These are phyloP conservation scores for Jordanella pulchra DNA, from an alignment of 2,797 vertebrate species.

Conservation along the genomic window DNA sequence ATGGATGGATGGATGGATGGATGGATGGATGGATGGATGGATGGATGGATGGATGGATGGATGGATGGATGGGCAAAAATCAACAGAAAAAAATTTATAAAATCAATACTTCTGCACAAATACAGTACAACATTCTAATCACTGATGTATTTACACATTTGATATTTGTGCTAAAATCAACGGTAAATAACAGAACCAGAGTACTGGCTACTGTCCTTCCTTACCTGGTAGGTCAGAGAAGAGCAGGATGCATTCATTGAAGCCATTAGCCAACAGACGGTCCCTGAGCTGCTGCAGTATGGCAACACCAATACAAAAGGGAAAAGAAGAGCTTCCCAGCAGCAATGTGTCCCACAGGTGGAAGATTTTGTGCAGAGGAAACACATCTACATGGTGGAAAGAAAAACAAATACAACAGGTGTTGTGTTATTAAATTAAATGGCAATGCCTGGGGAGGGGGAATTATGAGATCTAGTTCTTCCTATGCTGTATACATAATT, in stretches of 20 bases:
- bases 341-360: constrained; percentile 98
- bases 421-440: constrained; percentile 25
- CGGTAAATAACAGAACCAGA: neutral
- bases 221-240: constrained; percentile 98
- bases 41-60: too few species aligned
- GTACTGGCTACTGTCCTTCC: constrained; percentile 32
- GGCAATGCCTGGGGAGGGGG: neutral
- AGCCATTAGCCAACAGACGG: constrained; percentile 94
- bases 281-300: constrained; percentile 96
- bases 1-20: neutral
- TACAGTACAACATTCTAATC: too few species aligned
- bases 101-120: neutral
- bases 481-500: constrained; percentile 7
- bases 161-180: too few species aligned
- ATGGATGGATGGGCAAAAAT: too few species aligned
- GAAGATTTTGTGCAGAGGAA: constrained; percentile 97
- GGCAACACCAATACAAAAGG: constrained; percentile 97
- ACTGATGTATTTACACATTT: too few species aligned
- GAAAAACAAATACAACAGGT: constrained; percentile 31
- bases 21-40: too few species aligned
- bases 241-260: constrained; percentile 98
- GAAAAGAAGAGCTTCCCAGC: constrained; percentile 96
- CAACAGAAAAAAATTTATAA: too few species aligned
- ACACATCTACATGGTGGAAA: constrained; percentile 66
- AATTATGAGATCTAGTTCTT: neutral